Conservation (phyloP, 1,140 invertebrate species). For the Aradophagus sp. region DNA sequence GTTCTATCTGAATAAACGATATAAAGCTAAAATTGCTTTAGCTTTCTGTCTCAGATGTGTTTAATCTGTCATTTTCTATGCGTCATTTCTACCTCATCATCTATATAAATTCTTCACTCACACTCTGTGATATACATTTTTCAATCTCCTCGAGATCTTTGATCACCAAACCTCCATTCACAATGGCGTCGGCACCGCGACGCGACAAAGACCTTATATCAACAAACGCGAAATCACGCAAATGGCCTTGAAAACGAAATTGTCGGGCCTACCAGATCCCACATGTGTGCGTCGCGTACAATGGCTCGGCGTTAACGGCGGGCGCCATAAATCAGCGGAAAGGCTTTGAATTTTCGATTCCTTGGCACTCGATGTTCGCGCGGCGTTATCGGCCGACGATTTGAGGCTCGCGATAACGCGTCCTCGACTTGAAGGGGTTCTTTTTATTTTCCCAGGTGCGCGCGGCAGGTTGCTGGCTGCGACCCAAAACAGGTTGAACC, state of each 20-base stretch:
- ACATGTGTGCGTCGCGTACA: conserved; percentile 28
- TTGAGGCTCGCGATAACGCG: conserved; percentile 53
- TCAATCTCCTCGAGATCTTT: too few relatives aligned
- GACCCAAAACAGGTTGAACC: conserved; percentile 66
- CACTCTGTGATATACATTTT: too few relatives aligned
- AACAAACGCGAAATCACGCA: conserved; percentile 9
- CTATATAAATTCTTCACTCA: too few relatives aligned
- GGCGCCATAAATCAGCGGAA: conserved; percentile 48
- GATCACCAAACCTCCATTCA: too few relatives aligned
- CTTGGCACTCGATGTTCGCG: conserved; percentile 47
- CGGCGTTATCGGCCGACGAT: conserved; percentile 40
- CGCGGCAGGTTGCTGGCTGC: conserved; percentile 64
- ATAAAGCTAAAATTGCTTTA: too few relatives aligned
- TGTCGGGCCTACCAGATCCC: neutral
- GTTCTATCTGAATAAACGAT: too few relatives aligned
- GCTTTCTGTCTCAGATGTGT: too few relatives aligned
- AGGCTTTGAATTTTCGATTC: conserved; percentile 56
- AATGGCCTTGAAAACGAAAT: conserved; percentile 48
- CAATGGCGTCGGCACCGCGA: too few relatives aligned
- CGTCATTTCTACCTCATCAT: too few relatives aligned
- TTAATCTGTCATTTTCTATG: too few relatives aligned
- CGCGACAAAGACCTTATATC: too few relatives aligned
- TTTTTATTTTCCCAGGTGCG: conserved; percentile 66
- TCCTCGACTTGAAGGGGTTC: conserved; percentile 57
- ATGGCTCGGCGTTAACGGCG: conserved; percentile 34